Evolutionary conservation across 2,113 vertebrate species (phyloP), one percentile per base, ranked within the genome.

Genomic region (Tor tambroides): DNA sequence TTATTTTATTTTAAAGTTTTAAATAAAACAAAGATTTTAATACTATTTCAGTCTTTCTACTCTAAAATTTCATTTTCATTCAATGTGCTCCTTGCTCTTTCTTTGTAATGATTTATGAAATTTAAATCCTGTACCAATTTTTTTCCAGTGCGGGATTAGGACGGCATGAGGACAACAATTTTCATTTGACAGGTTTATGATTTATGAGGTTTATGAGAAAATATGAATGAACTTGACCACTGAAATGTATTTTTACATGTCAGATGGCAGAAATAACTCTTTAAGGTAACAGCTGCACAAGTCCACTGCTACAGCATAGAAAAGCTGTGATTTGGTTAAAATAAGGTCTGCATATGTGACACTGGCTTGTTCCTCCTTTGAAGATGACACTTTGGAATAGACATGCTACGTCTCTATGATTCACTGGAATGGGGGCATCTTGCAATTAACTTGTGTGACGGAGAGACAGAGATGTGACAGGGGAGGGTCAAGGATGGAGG

Each of bases 371-470:
- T 63, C 11, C 43, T 77, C n/a, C 59, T 41, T 46, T 28, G 54
- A 59, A n/a, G 56, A 30, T 67, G 78, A 83, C 85, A 87, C 85
- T 80, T 88, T 82, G 59, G 26, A 59, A 80, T 38, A 35, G 54
- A 15, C 32, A 92, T 85, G 78, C 49, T 19, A 86, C 88, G 90
- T 89, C 83, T 88, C 88, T 88, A 82, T 93, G 90, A 91, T 91
- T 91, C 89, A 91, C 15, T 74, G 85, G 74, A 90, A 92, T 90
- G 90, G 92, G 92, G 87, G 75, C 88, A 88, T 89, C 86, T 80
- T 88, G 90, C 89, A 89, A 85, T 26, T 32, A 74, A 71, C 85
- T 63, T 65, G 41, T 80, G 86, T 78, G 61, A 79, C 43, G 51
- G 75, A 54, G 43, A 35, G 14, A 49, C 26, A 63, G 74, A 78